Evolutionary conservation across 1,140 invertebrate genomes (phyloP).

Genomic region (Drosophila paulistorum): DNA sequence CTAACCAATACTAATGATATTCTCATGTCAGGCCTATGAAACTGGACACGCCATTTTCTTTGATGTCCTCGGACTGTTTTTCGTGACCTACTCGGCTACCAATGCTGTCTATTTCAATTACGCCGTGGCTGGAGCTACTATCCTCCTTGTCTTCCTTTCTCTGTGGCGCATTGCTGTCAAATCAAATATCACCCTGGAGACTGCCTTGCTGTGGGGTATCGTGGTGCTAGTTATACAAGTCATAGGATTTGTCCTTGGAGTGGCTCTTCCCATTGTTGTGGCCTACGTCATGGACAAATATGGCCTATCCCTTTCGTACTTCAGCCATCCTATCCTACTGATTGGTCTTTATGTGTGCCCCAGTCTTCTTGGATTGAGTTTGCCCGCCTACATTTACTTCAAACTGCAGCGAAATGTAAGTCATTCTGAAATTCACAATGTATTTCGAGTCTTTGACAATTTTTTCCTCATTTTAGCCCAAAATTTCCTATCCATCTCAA

Average conservation of each 20-base stretch:
- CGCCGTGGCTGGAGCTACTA: constrained; percentile 83
- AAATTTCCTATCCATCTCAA: constrained; percentile 40
- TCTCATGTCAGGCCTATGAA: constrained; percentile 77
- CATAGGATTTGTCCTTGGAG: constrained; percentile 76
- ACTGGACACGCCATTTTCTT: constrained; percentile 88
- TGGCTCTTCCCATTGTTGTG: constrained; percentile 83
- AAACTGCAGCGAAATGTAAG: constrained; percentile 52
- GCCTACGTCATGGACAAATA: constrained; percentile 80
- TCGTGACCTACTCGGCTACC: constrained; percentile 86
- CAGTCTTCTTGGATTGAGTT: constrained; percentile 42
- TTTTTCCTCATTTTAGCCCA: constrained; percentile 34
- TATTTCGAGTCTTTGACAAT: neutral
- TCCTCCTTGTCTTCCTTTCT: constrained; percentile 82
- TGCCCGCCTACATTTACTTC: constrained; percentile 78
- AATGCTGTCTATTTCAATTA: constrained; percentile 85
- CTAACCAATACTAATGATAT: constrained; percentile 82
- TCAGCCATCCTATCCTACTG: constrained; percentile 85
- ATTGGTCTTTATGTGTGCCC: constrained; percentile 84
- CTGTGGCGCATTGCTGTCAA: constrained; percentile 54
- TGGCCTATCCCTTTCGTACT: constrained; percentile 87
- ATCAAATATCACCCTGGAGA: constrained; percentile 38
- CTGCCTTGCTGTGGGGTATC: constrained; percentile 46
- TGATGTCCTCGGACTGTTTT: constrained; percentile 89
- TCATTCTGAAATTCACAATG: neutral
- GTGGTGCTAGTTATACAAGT: constrained; percentile 53